phyloP scores from a whole-genome alignment of 1,140 invertebrate species.

The Drosophila baimaii region DNA sequence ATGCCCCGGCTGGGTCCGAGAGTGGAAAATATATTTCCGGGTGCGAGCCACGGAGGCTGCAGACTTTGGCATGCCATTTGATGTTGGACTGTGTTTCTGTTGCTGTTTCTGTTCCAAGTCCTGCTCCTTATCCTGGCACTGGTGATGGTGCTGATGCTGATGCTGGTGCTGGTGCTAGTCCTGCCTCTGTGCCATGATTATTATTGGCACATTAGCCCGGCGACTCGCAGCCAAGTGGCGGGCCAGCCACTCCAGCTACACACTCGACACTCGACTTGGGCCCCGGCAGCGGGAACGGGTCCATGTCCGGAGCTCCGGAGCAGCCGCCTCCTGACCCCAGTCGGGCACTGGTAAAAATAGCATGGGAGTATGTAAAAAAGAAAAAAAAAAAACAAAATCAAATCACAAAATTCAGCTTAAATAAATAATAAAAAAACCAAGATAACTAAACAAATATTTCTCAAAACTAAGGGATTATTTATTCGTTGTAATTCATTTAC shows the following conservation, averaged over 20 bases:
- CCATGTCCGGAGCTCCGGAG: constrained; percentile 26
- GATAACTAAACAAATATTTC: background rate
- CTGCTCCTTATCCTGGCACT: constrained; percentile 9
- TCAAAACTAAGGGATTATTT: too few relatives aligned
- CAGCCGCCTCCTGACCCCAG: constrained; percentile 30
- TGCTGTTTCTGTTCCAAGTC: constrained; percentile 4
- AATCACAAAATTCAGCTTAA: too few relatives aligned
- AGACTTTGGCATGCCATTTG: constrained; percentile 78
- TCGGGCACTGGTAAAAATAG: background rate
- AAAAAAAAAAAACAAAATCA: background rate
- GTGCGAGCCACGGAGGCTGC: constrained; percentile 40
- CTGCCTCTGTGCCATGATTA: constrained; percentile 69
- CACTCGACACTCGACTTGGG: constrained; percentile 70
- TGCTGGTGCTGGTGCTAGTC: constrained; percentile 10
- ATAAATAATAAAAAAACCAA: background rate
- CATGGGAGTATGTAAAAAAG: background rate
- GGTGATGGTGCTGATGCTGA: background rate
- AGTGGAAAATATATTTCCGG: constrained; percentile 80
- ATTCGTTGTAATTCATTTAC: too few relatives aligned
- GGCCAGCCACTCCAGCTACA: constrained; percentile 75
- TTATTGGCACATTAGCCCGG: constrained; percentile 78
- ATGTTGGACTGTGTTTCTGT: constrained; percentile 46
- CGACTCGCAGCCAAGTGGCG: constrained; percentile 66
- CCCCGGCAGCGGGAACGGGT: constrained; percentile 13
- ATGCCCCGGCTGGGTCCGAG: constrained; percentile 47